A percentile compares a stretch with the other conserved stretches of the same genome.
Conservation (phyloP, 2,888 invertebrate species). For the Mantis religiosa region DNA sequence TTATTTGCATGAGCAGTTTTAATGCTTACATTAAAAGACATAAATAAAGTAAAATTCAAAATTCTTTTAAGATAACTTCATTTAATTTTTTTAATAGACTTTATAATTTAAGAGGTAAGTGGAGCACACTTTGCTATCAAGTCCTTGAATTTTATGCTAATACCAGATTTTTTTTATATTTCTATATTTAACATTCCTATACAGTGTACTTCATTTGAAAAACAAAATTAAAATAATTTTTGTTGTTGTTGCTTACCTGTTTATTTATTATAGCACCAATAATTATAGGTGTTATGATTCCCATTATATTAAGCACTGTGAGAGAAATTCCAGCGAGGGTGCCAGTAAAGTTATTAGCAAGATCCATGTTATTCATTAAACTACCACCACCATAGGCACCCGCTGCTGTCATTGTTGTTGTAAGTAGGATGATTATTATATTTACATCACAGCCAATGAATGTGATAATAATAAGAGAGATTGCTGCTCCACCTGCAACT, state of each 20-base stretch:
- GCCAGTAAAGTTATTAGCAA: conserved; percentile 41
- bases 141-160: too few relatives aligned
- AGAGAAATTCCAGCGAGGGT: conserved; percentile 41
- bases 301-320: conserved; percentile 38
- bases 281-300: conserved; percentile 39
- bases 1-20: too few relatives aligned
- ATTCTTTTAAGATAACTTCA: too few relatives aligned
- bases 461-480: conserved; percentile 17
- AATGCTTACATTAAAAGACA: too few relatives aligned
- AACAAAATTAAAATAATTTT: neutral
- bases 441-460: conserved; percentile 15
- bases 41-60: too few relatives aligned
- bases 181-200: too few relatives aligned
- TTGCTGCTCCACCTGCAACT: conserved; percentile 18
- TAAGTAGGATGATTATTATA: conserved; percentile 18
- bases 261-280: conserved; percentile 36
- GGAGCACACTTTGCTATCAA: too few relatives aligned
- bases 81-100: too few relatives aligned
- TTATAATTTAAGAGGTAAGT: too few relatives aligned
- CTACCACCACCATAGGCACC: conserved; percentile 34
- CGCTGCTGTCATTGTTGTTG: neutral
- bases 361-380: conserved; percentile 40
- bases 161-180: too few relatives aligned
- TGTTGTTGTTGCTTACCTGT: neutral
- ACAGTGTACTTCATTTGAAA: too few relatives aligned